phyloP scores from a whole-genome alignment of 2,113 vertebrate species.

The Platycercus adscitus region DNA sequence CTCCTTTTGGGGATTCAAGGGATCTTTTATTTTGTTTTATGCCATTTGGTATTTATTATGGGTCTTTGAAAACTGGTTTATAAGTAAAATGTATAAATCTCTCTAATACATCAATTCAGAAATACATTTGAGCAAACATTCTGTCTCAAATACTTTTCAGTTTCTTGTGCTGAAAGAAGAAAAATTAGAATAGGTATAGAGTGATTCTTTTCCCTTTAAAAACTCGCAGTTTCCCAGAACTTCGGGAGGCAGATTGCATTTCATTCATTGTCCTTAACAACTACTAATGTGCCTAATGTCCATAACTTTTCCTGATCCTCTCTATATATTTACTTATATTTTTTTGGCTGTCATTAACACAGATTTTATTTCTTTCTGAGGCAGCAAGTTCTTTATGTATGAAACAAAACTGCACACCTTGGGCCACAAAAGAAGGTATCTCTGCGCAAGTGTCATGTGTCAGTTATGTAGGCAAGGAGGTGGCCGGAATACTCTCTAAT shows the following conservation, averaged over 20 bases:
- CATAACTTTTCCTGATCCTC: background rate
- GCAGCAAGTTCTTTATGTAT: background rate
- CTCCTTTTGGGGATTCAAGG: background rate
- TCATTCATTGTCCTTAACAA: background rate
- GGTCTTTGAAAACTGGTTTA: background rate
- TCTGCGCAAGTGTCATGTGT: background rate
- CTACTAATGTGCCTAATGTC: background rate
- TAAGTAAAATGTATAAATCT: background rate
- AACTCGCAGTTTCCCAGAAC: background rate
- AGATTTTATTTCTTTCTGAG: background rate
- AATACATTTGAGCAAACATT: background rate
- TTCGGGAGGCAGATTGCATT: background rate
- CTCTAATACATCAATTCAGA: background rate
- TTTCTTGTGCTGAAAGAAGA: background rate
- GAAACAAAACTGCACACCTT: background rate
- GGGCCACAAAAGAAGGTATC: background rate
- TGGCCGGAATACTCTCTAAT: background rate
- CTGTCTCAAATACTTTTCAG: slow-evolving; percentile 7
- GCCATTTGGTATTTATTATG: background rate
- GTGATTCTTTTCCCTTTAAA: background rate
- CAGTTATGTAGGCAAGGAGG: background rate
- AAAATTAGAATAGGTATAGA: slow-evolving; percentile 15
- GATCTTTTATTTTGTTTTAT: background rate
- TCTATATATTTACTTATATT: background rate
- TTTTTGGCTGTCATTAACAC: background rate